Evolutionary conservation across 2,797 vertebrate genomes (phyloP).

Genomic region (Pseudochromis fuscus): DNA sequence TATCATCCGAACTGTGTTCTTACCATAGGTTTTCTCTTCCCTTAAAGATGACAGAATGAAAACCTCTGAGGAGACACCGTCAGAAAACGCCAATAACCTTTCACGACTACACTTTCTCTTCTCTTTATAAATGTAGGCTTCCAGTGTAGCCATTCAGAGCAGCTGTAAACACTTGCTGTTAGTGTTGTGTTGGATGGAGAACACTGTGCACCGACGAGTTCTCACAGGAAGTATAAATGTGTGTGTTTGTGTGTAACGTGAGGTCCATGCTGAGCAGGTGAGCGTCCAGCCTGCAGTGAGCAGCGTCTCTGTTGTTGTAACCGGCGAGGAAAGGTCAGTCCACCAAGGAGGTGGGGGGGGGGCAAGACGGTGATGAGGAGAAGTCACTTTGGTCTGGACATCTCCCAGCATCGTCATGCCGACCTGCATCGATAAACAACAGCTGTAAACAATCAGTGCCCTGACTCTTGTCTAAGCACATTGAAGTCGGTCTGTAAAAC

Average conservation of each 20-base stretch:
- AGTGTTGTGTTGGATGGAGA: neutral
- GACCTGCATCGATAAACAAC: neutral
- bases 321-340: constrained; percentile 35
- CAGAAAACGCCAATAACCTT: neutral
- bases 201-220: neutral
- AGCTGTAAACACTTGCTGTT: neutral
- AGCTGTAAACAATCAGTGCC: neutral
- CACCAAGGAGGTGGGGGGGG: neutral
- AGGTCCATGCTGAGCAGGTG: constrained; percentile 37
- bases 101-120: neutral
- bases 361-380: neutral
- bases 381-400: constrained; percentile 1
- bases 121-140: neutral
- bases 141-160: neutral
- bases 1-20: too few relatives aligned
- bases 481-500: neutral
- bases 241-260: constrained; percentile 28
- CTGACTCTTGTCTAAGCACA: neutral
- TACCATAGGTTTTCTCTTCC: too few relatives aligned
- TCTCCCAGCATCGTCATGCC: neutral
- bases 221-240: neutral
- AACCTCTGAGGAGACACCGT: neutral
- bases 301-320: constrained; percentile 18
- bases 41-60: neutral
- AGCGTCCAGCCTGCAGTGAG: neutral